Percentiles rank a stretch among this genome's conserved stretches.
These are phyloP conservation scores for Cacatua alba DNA, from an alignment of 2,113 vertebrate genomes.

Conservation along the genomic window DNA sequence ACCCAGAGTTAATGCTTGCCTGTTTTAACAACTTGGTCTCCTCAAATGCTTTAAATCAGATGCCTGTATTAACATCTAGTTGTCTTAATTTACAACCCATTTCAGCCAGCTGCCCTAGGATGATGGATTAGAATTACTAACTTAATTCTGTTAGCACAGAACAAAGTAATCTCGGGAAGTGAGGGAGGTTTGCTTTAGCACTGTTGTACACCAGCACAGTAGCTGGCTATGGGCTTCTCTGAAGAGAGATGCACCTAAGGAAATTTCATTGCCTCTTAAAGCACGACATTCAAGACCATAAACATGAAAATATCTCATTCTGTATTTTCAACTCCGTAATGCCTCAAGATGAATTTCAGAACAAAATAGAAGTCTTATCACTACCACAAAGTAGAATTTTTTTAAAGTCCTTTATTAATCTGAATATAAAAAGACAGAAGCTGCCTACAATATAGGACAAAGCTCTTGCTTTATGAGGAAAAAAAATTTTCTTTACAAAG, in stretches of 20 bases:
- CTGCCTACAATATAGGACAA: conserved; percentile 86
- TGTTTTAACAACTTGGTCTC: not conserved
- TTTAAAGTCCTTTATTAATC: conserved; percentile 80
- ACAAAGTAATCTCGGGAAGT: not conserved
- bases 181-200: not conserved
- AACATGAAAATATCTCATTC: not conserved
- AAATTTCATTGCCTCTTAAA: not conserved
- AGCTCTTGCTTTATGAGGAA: conserved; percentile 93
- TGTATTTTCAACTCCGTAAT: not conserved
- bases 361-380: not conserved
- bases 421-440: conserved; percentile 88
- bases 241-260: not conserved
- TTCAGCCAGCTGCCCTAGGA: not conserved
- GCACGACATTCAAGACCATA: not conserved
- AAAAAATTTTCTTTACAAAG: conserved; percentile 90
- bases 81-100: not conserved
- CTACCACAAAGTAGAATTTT: not conserved
- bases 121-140: not conserved
- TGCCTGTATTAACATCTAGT: not conserved
- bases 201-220: rapidly evolving
- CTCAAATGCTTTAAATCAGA: not conserved
- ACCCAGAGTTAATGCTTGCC: not conserved
- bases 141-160: not conserved
- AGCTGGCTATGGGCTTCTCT: not conserved
- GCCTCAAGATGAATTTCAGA: not conserved